Evolutionary conservation across 2,113 vertebrate species (phyloP).

Genomic region (Pituophis catenifer): DNA sequence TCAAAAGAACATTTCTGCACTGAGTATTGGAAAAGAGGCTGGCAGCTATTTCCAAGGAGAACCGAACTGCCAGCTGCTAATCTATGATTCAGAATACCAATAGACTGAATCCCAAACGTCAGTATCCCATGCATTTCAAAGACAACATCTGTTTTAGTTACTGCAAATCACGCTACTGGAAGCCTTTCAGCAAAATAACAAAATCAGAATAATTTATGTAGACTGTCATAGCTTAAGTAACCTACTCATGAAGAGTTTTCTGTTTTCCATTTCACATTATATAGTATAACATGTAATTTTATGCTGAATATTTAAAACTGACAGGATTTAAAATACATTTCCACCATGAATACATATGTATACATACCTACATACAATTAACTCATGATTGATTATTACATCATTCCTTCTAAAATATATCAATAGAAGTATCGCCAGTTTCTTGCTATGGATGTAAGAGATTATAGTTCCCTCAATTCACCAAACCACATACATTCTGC

Average conservation of each 20-base stretch:
- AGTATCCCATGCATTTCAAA: neutral
- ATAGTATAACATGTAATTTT: conserved; percentile 33
- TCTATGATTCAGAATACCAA: conserved; percentile 7
- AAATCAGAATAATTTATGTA: conserved; percentile 26
- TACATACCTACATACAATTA: no score
- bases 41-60: neutral
- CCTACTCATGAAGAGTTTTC: conserved; percentile 39
- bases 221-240: conserved; percentile 1
- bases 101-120: neutral
- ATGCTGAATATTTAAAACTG: conserved; percentile 14
- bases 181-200: conserved; percentile 41
- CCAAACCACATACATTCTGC: conserved; percentile 27
- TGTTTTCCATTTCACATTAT: neutral
- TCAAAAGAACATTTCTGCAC: neutral
- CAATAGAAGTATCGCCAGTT: neutral
- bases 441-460: neutral
- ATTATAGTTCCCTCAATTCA: neutral
- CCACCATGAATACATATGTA: neutral
- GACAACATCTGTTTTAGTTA: conserved; percentile 23
- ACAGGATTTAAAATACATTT: conserved; percentile 38
- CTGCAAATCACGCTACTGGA: conserved; percentile 27
- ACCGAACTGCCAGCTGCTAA: neutral
- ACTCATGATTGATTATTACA: neutral
- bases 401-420: neutral
- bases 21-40: neutral